phyloP scores from a whole-genome alignment of 1,140 invertebrate species.

The Temnothorax longispinosus region DNA sequence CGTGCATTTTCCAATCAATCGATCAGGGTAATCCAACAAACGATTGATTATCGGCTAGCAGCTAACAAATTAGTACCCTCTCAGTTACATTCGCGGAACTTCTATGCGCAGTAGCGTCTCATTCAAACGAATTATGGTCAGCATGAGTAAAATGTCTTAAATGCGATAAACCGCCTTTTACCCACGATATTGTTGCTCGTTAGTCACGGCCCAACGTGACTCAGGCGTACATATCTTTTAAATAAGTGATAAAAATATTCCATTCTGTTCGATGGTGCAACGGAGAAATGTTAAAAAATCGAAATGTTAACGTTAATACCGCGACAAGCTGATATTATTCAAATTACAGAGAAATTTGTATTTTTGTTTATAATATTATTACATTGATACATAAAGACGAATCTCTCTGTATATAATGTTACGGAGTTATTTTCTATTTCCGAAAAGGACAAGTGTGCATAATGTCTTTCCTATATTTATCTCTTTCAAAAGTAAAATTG shows the following conservation, averaged over 20 bases:
- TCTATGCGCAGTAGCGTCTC: neutral
- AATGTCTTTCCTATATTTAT: constrained; percentile 1
- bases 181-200: neutral
- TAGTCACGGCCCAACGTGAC: constrained; percentile 38
- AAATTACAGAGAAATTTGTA: neutral
- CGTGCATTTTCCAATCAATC: constrained; percentile 19
- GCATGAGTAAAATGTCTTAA: constrained; percentile 47
- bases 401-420: neutral
- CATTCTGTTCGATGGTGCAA: neutral
- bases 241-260: constrained; percentile 25
- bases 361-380: neutral
- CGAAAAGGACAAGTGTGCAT: neutral
- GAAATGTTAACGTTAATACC: neutral
- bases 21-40: constrained; percentile 32
- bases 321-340: neutral
- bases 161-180: neutral
- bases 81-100: constrained; percentile 48
- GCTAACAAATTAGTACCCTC: constrained; percentile 57
- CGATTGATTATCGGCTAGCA: constrained; percentile 59
- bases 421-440: neutral
- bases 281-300: neutral
- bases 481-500: neutral
- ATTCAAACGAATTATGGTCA: constrained; percentile 31
- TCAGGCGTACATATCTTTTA: constrained; percentile 19
- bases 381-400: neutral